These are phyloP conservation scores for Morone chrysops DNA, from an alignment of 2,113 vertebrate species.

Conservation along the genomic window DNA sequence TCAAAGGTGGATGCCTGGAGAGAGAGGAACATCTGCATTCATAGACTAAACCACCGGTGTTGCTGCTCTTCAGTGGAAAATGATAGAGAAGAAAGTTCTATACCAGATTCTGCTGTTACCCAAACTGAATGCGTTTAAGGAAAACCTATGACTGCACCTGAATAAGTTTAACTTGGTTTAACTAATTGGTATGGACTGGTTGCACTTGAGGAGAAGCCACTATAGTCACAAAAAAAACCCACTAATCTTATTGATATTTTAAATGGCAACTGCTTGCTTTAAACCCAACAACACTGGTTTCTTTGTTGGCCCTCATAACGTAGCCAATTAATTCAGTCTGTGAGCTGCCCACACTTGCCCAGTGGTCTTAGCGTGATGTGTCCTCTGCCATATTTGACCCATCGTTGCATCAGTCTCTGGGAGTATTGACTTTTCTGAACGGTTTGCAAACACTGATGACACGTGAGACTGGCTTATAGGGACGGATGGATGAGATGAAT, in stretches of 20 bases:
- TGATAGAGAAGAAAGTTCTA: slow-evolving; percentile 11
- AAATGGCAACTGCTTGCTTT: slow-evolving; percentile 40
- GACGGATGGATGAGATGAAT: slow-evolving; percentile 25
- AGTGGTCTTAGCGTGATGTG: slow-evolving; percentile 35
- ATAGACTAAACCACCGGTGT: slow-evolving; percentile 46
- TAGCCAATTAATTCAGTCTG: slow-evolving; percentile 45
- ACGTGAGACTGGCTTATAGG: slow-evolving; percentile 48
- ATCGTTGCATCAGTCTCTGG: slow-evolving; percentile 36
- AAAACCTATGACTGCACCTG: slow-evolving; percentile 24
- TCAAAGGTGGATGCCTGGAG: slow-evolving; percentile 42
- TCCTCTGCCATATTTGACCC: slow-evolving; percentile 50
- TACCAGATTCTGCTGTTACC: slow-evolving; percentile 20
- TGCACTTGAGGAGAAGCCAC: slow-evolving; percentile 28
- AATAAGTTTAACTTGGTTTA: slow-evolving; percentile 47
- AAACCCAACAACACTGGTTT: slow-evolving; percentile 18
- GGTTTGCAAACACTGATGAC: slow-evolving; percentile 70
- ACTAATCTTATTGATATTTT: slow-evolving; percentile 54
- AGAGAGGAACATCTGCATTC: slow-evolving; percentile 51
- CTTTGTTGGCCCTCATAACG: slow-evolving; percentile 50
- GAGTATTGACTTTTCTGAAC: slow-evolving; percentile 57
- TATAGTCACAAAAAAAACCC: slow-evolving; percentile 44
- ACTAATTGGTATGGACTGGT: slow-evolving; percentile 48
- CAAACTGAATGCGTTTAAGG: slow-evolving; percentile 6
- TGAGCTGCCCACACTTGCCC: slow-evolving; percentile 7
- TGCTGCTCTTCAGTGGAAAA: slow-evolving; percentile 35